These are phyloP conservation scores for Corbicula japonica DNA, from an alignment of 2,888 invertebrate species.

Conservation along the genomic window DNA sequence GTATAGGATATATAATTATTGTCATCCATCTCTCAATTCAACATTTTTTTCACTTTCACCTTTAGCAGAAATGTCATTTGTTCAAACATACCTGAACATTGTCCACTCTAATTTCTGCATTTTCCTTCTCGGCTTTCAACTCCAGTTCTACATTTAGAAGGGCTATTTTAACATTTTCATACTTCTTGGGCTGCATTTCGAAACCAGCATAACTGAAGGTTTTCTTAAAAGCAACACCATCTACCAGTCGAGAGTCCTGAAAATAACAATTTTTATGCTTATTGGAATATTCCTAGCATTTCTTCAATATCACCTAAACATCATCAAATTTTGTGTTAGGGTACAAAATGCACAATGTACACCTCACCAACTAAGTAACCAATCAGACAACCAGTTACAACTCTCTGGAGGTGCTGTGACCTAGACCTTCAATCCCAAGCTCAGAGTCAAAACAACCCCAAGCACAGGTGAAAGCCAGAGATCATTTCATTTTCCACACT, in stretches of 20 bases:
- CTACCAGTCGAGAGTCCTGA: constrained; percentile 95
- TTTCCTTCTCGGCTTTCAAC: constrained; percentile 98
- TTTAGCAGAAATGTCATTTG: too few relatives aligned
- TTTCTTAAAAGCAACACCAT: constrained; percentile 99
- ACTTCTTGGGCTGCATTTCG: constrained; percentile 99
- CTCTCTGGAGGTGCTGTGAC: constrained; percentile 46
- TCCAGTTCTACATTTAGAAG: constrained; percentile 98
- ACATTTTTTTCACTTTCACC: too few relatives aligned
- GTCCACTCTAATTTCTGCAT: constrained; percentile 98
- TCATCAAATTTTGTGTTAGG: too few relatives aligned
- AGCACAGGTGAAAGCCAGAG: background rate
- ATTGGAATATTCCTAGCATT: too few relatives aligned
- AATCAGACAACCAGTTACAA: constrained; percentile 31
- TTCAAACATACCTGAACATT: constrained; percentile 91
- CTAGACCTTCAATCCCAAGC: constrained; percentile 24
- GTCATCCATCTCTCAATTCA: too few relatives aligned
- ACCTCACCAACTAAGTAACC: constrained; percentile 48
- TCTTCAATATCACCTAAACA: too few relatives aligned
- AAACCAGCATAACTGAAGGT: constrained; percentile 99
- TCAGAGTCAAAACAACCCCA: constrained; percentile 28
- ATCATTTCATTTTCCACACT: constrained; percentile 61
- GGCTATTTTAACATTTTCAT: constrained; percentile 96
- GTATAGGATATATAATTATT: too few relatives aligned
- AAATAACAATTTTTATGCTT: constrained; percentile 46
- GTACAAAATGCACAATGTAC: too few relatives aligned